These are phyloP conservation scores for Lutjanus campechanus DNA, from an alignment of 2,797 vertebrate species.

Conservation along the genomic window DNA sequence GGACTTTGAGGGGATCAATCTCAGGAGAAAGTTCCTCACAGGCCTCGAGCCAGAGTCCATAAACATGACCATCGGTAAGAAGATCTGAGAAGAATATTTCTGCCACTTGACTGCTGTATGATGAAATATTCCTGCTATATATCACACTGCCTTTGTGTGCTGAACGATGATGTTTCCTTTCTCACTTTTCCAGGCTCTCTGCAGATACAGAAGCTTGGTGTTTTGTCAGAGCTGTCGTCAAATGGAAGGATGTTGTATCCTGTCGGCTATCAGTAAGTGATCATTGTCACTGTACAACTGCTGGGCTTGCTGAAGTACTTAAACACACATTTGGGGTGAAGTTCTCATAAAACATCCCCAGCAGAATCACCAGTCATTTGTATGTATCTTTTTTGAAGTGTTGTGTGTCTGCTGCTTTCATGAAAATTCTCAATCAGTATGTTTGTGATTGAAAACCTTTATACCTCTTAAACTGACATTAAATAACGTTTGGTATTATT, in stretches of 20 bases:
- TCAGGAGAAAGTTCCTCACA: constrained; percentile 92
- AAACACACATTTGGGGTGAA: too few relatives aligned
- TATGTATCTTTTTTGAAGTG: not conserved
- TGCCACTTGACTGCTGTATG: not conserved
- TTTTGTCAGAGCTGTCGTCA: constrained; percentile 90
- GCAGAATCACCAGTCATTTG: not conserved
- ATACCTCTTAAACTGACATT: not conserved
- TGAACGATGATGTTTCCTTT: not conserved
- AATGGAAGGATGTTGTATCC: constrained; percentile 91
- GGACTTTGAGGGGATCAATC: constrained; percentile 94
- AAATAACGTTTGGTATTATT: not conserved
- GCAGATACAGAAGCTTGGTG: constrained; percentile 90
- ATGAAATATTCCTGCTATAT: not conserved
- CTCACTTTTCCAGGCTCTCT: constrained; percentile 86
- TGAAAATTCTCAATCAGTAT: not conserved
- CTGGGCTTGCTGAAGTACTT: not conserved
- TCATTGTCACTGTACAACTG: not conserved
- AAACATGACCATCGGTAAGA: constrained; percentile 93
- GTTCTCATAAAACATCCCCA: not conserved
- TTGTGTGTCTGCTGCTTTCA: not conserved
- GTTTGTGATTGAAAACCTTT: not conserved
- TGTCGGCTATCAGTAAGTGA: constrained; percentile 94
- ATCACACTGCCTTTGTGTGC: not conserved
- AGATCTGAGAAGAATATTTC: not conserved
- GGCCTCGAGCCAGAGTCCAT: constrained; percentile 92